Conservation (phyloP, 1,140 invertebrate species). For the Drepana arcuata region DNA sequence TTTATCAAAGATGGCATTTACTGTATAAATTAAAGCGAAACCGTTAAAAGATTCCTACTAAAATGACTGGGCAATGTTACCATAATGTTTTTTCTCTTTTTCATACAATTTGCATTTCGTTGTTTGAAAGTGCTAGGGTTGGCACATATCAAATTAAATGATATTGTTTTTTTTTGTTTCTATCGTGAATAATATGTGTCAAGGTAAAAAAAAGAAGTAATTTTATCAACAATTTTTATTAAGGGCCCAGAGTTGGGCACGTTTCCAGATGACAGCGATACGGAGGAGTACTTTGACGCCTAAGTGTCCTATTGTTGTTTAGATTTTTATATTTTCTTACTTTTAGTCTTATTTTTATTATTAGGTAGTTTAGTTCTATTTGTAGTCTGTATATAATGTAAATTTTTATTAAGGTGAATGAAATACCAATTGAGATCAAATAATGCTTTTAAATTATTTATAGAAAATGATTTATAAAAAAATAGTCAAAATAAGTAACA, state of each 20-base stretch:
- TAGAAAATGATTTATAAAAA: too few species aligned
- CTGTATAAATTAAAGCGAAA: not conserved
- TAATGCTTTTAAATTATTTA: too few species aligned
- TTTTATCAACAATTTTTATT: not conserved
- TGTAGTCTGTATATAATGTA: too few species aligned
- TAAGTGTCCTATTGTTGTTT: too few species aligned
- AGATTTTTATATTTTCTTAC: too few species aligned
- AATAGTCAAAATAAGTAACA: too few species aligned
- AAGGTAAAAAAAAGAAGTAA: not conserved
- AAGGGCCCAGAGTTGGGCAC: too few species aligned
- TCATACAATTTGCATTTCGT: constrained; percentile 1
- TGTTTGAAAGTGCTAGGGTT: constrained; percentile 3
- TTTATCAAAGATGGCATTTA: not conserved
- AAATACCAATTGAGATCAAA: too few species aligned
- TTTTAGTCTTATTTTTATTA: too few species aligned
- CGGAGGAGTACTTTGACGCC: too few species aligned
- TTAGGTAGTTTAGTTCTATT: too few species aligned
- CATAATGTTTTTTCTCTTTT: constrained; percentile 1
- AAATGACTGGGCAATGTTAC: constrained; percentile 4
- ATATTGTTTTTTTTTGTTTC: not conserved
- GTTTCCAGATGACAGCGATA: not conserved
- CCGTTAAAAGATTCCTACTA: not conserved
- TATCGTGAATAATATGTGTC: not conserved
- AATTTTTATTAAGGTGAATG: too few species aligned
- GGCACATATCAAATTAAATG: not conserved